phyloP scores from a whole-genome alignment of 2,113 vertebrate genomes.

The Vulpes vulpes region DNA sequence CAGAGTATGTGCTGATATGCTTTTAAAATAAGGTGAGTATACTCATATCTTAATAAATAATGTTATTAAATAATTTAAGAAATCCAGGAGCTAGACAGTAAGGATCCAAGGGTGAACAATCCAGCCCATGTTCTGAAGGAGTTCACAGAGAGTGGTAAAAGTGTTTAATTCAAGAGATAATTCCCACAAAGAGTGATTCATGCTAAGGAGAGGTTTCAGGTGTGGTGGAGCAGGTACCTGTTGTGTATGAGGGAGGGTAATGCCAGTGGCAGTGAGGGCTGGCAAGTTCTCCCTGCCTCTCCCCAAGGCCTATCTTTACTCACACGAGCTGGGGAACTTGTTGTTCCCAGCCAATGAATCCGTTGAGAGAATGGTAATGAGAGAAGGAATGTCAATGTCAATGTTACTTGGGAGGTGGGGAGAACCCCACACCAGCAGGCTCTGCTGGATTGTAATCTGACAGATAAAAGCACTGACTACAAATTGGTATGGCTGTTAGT shows the following conservation, averaged over 20 bases:
- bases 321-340: not conserved
- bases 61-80: not conserved
- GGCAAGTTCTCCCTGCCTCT: not conserved
- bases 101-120: not conserved
- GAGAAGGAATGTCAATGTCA: not conserved
- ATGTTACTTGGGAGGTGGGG: fast-evolving
- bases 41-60: not conserved
- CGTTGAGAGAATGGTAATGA: not conserved
- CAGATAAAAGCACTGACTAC: not conserved
- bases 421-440: not conserved
- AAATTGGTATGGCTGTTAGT: not conserved
- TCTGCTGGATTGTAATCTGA: not conserved
- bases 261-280: not conserved
- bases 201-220: not conserved
- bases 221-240: fast-evolving
- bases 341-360: not conserved
- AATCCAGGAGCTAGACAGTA: not conserved
- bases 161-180: not conserved
- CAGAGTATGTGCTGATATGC: not conserved
- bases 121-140: not conserved
- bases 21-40: not conserved
- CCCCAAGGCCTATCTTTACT: not conserved
- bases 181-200: not conserved
- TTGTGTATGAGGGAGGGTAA: not conserved
- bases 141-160: not conserved